phyloP scores from a whole-genome alignment of 2,113 vertebrate species.

The Willisornis vidua region DNA sequence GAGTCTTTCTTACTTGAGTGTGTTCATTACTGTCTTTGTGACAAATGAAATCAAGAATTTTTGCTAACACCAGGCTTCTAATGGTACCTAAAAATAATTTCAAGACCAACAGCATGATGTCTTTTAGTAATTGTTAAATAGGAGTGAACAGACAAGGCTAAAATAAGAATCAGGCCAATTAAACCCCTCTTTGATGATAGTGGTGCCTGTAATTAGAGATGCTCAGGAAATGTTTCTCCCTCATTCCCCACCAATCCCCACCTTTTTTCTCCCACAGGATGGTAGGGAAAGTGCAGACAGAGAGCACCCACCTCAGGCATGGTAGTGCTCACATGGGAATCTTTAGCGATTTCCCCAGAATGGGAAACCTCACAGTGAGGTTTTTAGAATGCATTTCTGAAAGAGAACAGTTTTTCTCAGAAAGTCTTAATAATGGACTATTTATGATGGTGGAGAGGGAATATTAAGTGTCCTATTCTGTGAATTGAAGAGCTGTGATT shows the following conservation, averaged over 20 bases:
- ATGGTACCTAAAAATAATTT: conserved; percentile 29
- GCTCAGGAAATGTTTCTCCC: background rate
- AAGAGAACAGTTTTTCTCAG: background rate
- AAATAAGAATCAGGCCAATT: conserved; percentile 43
- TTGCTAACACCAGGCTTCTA: background rate
- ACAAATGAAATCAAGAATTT: conserved; percentile 1
- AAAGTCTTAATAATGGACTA: background rate
- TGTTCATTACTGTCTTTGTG: background rate
- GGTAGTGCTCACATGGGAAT: background rate
- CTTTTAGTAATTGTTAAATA: conserved; percentile 14
- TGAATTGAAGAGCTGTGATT: background rate
- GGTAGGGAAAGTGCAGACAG: background rate
- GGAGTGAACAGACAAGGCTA: background rate
- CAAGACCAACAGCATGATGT: background rate
- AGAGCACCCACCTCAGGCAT: background rate
- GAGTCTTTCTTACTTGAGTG: background rate
- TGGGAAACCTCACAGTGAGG: background rate
- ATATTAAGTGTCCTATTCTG: background rate
- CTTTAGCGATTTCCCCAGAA: background rate
- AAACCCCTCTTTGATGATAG: conserved; percentile 4
- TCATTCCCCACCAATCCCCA: accelerated
- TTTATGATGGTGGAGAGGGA: background rate
- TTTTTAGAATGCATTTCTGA: background rate
- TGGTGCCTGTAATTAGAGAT: conserved; percentile 7
- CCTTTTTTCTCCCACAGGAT: background rate